Conservation (phyloP, 2,888 invertebrate genomes). For the Epicampocera succincta region DNA sequence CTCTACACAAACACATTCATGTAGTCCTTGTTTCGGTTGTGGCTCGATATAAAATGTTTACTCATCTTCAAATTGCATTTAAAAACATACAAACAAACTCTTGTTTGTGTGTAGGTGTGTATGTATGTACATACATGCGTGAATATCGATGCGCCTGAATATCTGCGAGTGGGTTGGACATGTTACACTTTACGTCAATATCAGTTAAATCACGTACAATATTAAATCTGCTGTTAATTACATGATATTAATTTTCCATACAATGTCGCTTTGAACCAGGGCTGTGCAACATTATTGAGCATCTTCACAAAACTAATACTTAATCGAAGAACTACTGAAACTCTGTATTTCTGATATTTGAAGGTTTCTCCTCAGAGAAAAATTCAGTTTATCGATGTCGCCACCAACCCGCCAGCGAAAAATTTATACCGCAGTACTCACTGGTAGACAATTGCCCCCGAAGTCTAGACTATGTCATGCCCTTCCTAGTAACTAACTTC, state of each 20-base stretch:
- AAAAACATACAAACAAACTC: no score
- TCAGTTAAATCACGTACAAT: slow-evolving; percentile 76
- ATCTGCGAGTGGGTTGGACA: slow-evolving; percentile 18
- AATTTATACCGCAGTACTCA: no score
- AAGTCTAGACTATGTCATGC: no score
- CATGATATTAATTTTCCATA: slow-evolving; percentile 80
- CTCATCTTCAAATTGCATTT: slow-evolving; percentile 58
- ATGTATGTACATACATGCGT: not conserved
- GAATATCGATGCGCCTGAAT: not conserved
- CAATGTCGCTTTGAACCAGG: slow-evolving; percentile 46
- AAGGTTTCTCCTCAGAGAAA: no score
- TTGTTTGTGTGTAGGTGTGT: no score
- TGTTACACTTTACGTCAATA: slow-evolving; percentile 46
- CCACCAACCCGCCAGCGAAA: no score
- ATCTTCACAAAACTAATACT: no score
- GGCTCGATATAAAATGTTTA: slow-evolving; percentile 65
- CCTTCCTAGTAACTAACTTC: no score
- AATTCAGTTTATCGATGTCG: no score
- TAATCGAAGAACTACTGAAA: no score
- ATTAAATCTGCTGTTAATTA: slow-evolving; percentile 80
- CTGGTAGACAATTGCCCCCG: no score
- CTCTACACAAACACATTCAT: slow-evolving; percentile 33
- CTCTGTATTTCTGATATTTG: no score
- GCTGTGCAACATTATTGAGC: slow-evolving; percentile 2
- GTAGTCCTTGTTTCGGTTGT: slow-evolving; percentile 25